phyloP scores from a whole-genome alignment of 2,113 vertebrate species.

The Danionella cerebrum region DNA sequence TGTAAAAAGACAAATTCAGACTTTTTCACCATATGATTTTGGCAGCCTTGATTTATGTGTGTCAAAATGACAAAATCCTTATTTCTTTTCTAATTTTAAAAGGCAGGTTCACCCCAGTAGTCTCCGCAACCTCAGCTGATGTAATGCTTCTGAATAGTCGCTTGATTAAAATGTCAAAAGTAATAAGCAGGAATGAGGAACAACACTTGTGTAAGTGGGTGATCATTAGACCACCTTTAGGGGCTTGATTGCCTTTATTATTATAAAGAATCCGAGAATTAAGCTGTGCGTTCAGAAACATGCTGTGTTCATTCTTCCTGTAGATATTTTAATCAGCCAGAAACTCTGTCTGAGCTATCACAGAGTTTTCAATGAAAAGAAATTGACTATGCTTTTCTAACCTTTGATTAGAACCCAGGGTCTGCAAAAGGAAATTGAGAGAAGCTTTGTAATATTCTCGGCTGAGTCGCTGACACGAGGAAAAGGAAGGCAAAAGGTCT shows the following conservation, averaged over 20 bases:
- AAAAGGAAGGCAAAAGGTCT: not conserved
- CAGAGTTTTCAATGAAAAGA: not conserved
- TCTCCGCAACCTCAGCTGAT: constrained; percentile 15
- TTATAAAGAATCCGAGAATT: constrained; percentile 30
- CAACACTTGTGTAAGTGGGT: constrained; percentile 30
- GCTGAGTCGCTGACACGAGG: not conserved
- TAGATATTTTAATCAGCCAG: not conserved
- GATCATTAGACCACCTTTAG: constrained; percentile 34
- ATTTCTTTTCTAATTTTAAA: not conserved
- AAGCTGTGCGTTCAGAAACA: constrained; percentile 23
- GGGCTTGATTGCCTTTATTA: constrained; percentile 44
- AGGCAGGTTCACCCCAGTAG: not conserved
- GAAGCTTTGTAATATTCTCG: not conserved
- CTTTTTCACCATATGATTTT: not conserved
- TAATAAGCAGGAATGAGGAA: constrained; percentile 36
- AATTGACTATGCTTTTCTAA: constrained; percentile 6
- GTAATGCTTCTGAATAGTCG: constrained; percentile 39
- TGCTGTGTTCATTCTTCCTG: not conserved
- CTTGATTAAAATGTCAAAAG: constrained; percentile 53
- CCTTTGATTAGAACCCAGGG: not conserved
- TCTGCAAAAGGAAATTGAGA: not conserved
- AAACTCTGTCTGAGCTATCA: not conserved
- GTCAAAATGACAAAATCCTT: not conserved
- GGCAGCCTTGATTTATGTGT: not conserved
- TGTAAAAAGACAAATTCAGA: no score